Percentiles rank a stretch among this genome's conserved stretches.
Conservation (phyloP, 2,113 vertebrate genomes). For the Cathartes aura region DNA sequence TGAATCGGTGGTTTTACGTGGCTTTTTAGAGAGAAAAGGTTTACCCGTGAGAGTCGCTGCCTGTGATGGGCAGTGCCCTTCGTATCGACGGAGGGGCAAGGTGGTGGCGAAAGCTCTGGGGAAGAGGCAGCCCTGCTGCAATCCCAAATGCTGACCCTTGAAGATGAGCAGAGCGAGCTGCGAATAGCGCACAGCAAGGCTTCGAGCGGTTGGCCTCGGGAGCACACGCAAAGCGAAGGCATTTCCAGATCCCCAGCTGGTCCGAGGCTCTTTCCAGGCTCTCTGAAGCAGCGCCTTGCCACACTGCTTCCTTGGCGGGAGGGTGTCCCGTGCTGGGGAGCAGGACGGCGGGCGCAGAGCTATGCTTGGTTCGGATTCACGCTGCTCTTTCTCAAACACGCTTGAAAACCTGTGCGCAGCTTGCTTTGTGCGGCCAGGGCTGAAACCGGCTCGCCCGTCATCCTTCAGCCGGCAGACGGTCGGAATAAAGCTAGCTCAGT, state of each 20-base stretch:
- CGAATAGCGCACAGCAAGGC: fast-evolving
- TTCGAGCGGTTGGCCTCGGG: background rate
- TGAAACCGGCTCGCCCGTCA: fast-evolving
- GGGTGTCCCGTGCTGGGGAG: background rate
- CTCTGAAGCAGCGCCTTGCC: fast-evolving
- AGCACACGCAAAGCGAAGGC: fast-evolving
- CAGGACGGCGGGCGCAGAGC: fast-evolving
- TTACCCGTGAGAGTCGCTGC: background rate
- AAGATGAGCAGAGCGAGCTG: too few species aligned
- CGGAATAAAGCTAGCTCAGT: background rate
- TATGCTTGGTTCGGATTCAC: fast-evolving
- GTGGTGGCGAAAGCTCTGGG: background rate
- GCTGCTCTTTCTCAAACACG: background rate
- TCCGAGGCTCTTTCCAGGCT: too few species aligned
- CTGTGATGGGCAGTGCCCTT: background rate
- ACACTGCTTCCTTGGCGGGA: background rate
- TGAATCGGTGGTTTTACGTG: fast-evolving
- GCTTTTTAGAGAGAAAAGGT: background rate
- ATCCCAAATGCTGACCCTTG: too few species aligned
- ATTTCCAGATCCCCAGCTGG: background rate
- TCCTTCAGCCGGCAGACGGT: fast-evolving
- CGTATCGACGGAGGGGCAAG: too few species aligned
- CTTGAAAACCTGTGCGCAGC: background rate
- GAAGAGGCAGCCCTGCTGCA: too few species aligned
- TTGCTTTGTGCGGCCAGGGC: background rate